Evolutionary conservation across 23 tunicate species (phyloP).

Genomic region (Halocynthia roretzi): DNA sequence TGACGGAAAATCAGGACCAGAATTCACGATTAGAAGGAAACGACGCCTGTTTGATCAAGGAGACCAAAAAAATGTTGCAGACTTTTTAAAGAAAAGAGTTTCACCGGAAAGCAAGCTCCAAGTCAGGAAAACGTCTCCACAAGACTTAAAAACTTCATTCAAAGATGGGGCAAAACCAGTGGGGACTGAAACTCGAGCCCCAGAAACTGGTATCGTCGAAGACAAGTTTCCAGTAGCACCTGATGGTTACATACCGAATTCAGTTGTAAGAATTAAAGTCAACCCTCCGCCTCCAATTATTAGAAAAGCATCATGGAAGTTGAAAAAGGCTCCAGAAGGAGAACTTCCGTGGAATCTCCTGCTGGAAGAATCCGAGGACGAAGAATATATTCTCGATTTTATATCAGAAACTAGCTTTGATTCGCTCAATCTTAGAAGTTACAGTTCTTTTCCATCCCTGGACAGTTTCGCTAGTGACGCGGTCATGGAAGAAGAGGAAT

Average conservation of each 20-base stretch:
- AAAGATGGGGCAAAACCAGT: no score
- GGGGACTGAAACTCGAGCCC: no score
- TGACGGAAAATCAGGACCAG: neutral
- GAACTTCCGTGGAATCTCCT: neutral
- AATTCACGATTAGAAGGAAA: no score
- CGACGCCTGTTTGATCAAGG: no score
- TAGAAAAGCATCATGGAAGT: slow-evolving; percentile 11
- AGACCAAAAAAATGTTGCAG: neutral
- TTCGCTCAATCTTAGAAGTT: no score
- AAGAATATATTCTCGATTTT: no score
- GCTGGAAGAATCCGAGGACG: no score
- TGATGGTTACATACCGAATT: slow-evolving; percentile 60
- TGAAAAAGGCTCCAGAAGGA: neutral
- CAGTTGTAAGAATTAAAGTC: slow-evolving; percentile 34
- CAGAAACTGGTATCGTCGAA: neutral
- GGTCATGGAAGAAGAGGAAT: neutral
- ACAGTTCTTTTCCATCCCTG: no score
- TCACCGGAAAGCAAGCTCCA: neutral
- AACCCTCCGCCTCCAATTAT: slow-evolving; percentile 36
- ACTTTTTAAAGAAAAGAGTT: neutral
- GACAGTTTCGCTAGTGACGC: neutral
- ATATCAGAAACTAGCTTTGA: no score
- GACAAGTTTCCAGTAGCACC: slow-evolving; percentile 37
- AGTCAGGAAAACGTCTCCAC: neutral
- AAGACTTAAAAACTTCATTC: no score